Base-by-base conservation (phyloP, 2,113 vertebrate genomes). In the Aythya baeri region DNA sequence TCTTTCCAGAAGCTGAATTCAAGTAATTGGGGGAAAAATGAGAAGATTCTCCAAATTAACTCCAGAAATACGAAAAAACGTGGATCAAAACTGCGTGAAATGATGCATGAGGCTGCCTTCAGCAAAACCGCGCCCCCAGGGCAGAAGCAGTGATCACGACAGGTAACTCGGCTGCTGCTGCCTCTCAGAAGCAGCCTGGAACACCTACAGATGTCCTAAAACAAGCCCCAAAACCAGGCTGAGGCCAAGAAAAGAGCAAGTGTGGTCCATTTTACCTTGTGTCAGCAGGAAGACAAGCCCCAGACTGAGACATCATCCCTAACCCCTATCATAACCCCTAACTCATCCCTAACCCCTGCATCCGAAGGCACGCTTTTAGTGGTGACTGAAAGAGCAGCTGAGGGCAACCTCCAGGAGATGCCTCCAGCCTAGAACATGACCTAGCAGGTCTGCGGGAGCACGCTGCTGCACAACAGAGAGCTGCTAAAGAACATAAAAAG, bases 1-100 rank as follows among this genome's bases (percentile, higher is more conserved):
- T 81, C 91, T 63, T 70, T 83, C 59, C 29, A 31, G 76, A 83
- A 83, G 80, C 31, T 68, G 11, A 79, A 83, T 31, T 70, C 88
- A 62, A 31, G 76, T 70, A 44, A 77, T 54, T 83, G 59, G 77
- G 89, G 91, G 88, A 75, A 95, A 96, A 93, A 8, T 36, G 68
- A 92, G 77, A 78, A 32, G 46, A 49, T 85, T 71, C 94, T 91
- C 74, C 31, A 7, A 82, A 78, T 63, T 23, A 57, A 43, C 52
- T 44, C 50, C 73, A 58, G 46, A 55, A 58, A 54, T 1, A 59
- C 2, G n/a, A 62, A 75, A 63, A 59, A n/a, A 49, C 7, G 4
- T 7, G 16, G 46, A 89, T 58, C 55, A 32, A 3, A 38, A 20
- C 29, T 4, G 7, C 0, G 4, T 4, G 26, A 70, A 65, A 41